Conservation (phyloP, 1,140 invertebrate species). For the Luehdorfia chinensis region DNA sequence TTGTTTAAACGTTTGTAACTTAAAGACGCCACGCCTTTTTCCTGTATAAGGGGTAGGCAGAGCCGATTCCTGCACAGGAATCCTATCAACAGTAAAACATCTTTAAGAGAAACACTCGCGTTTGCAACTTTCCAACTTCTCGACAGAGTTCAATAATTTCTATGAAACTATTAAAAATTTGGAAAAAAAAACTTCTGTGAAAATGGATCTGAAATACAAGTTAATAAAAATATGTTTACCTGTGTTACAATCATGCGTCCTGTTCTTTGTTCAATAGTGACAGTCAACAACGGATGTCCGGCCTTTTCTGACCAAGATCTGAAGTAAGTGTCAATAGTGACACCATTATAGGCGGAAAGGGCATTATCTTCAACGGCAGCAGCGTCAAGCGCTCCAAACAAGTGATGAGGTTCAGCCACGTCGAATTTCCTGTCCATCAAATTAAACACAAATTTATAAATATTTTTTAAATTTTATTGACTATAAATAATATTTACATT, state of each 20-base stretch:
- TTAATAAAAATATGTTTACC: too few relatives aligned
- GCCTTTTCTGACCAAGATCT: conserved; percentile 84
- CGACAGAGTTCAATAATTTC: too few relatives aligned
- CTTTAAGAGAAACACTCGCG: too few relatives aligned
- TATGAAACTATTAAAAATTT: too few relatives aligned
- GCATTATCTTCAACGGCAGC: conserved; percentile 66
- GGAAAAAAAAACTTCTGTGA: too few relatives aligned
- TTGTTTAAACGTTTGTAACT: too few relatives aligned
- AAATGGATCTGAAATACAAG: too few relatives aligned
- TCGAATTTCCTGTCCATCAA: conserved; percentile 54
- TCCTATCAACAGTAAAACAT: too few relatives aligned
- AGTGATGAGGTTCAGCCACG: conserved; percentile 81
- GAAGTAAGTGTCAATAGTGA: conserved; percentile 76
- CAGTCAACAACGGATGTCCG: conserved; percentile 82
- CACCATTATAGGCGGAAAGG: conserved; percentile 33
- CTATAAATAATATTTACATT: conserved; percentile 2
- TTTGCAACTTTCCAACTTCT: too few relatives aligned
- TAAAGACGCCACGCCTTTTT: too few relatives aligned
- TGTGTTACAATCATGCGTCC: conserved; percentile 67
- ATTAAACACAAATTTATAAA: conserved; percentile 3
- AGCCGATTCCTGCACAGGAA: too few relatives aligned
- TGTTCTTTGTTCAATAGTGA: conserved; percentile 67
- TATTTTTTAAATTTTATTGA: conserved; percentile 1
- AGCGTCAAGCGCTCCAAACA: conserved; percentile 82
- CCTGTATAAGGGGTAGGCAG: too few relatives aligned